A percentile compares a stretch with the other conserved stretches of the same genome.
Evolutionary conservation across 92 coral and sea anemone genomes (phyloP).

Genomic region (Epizoanthus ramosus): DNA sequence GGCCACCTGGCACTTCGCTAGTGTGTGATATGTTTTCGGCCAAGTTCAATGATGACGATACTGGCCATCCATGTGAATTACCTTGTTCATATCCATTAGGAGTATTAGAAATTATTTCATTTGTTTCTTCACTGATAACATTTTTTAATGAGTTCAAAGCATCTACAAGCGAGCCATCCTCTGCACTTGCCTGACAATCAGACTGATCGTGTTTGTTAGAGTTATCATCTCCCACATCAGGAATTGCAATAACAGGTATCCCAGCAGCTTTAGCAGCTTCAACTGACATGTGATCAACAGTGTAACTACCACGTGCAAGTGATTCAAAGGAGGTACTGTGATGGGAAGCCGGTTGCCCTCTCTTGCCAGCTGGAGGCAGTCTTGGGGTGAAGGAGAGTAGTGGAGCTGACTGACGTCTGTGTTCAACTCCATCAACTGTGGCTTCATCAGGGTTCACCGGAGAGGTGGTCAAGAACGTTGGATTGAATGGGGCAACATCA

Average conservation of each 20-base stretch:
- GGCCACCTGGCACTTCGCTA: not conserved
- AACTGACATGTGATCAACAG: slow-evolving; percentile 76
- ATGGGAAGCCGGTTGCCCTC: slow-evolving; percentile 42
- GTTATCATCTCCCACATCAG: not conserved
- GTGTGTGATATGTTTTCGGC: not conserved
- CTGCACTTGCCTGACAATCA: not conserved
- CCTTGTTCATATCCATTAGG: not conserved
- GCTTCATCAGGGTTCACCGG: slow-evolving; percentile 70
- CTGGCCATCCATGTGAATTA: not conserved
- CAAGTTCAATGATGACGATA: not conserved
- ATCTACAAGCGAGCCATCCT: slow-evolving; percentile 20
- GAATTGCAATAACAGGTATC: slow-evolving; percentile 81
- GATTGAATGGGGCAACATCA: slow-evolving; percentile 83
- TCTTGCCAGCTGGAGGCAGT: slow-evolving; percentile 11
- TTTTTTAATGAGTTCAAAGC: slow-evolving; percentile 17
- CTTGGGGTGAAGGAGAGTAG: slow-evolving; percentile 36
- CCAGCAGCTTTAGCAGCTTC: slow-evolving; percentile 98
- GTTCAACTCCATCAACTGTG: not conserved
- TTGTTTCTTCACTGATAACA: slow-evolving; percentile 13
- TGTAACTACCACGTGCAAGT: slow-evolving; percentile 87
- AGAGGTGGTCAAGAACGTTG: slow-evolving; percentile 81
- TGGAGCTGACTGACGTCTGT: slow-evolving; percentile 37
- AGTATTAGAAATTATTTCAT: not conserved
- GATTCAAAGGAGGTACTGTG: slow-evolving; percentile 62
- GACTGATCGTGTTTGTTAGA: not conserved